Percentiles rank a stretch among this genome's conserved stretches.
Conservation (phyloP, 2,113 vertebrate species). For the Epinephelus lanceolatus region DNA sequence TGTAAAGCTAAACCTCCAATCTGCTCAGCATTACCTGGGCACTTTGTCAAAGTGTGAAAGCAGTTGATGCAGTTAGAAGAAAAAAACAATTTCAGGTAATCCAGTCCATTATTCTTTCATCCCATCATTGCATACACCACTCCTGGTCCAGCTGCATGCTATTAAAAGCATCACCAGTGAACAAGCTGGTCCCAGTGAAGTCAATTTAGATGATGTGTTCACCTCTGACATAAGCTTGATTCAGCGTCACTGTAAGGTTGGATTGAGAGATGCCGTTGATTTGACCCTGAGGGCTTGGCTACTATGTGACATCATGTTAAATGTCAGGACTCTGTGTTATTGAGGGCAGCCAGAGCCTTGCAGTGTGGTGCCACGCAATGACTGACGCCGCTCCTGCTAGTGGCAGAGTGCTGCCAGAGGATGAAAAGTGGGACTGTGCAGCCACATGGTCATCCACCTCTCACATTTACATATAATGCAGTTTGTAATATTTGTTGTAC, state of each 20-base stretch:
- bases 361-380: conserved; percentile 10
- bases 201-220: neutral
- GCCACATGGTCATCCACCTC: neutral
- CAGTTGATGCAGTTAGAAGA: conserved; percentile 13
- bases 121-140: neutral
- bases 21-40: conserved; percentile 46
- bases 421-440: neutral
- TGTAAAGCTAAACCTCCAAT: conserved; percentile 28
- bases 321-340: conserved; percentile 33
- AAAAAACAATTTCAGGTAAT: conserved; percentile 1
- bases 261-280: conserved; percentile 25
- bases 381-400: neutral
- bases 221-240: conserved; percentile 16
- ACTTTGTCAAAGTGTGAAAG: conserved; percentile 41
- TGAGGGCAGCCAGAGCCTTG: conserved; percentile 9
- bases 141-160: neutral
- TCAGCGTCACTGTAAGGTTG: neutral
- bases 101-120: neutral
- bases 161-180: neutral
- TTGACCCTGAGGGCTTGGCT: conserved; percentile 17
- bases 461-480: neutral
- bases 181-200: conserved; percentile 7
- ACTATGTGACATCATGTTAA: conserved; percentile 59
- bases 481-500: conserved; percentile 5
- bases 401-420: neutral